These are phyloP conservation scores for Aptenodytes patagonicus DNA, from an alignment of 2,113 vertebrate genomes.

Conservation along the genomic window DNA sequence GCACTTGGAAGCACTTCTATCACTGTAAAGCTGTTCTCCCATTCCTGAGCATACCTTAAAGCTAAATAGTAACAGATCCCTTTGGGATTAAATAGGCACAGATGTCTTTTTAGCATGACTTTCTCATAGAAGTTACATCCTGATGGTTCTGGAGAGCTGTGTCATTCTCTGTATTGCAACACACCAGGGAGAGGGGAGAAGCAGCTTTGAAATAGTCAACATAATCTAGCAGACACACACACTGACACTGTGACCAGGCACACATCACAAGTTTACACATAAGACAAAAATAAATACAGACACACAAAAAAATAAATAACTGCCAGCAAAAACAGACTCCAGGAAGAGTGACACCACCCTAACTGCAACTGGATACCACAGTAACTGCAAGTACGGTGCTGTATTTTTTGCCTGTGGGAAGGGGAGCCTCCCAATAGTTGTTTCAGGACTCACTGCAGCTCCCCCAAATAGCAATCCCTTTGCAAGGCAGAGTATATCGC, in stretches of 20 bases:
- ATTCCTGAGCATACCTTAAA: background rate
- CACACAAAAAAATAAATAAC: background rate
- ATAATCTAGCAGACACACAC: background rate
- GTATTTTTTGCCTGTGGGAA: background rate
- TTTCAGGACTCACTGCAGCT: background rate
- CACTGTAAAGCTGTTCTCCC: background rate
- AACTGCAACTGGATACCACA: background rate
- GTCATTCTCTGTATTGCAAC: background rate
- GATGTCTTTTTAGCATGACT: background rate
- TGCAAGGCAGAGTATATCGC: background rate
- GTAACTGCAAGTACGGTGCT: background rate
- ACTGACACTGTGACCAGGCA: background rate
- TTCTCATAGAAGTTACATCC: background rate
- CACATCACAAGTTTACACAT: rapidly evolving
- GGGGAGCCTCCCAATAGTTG: background rate
- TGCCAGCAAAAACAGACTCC: background rate
- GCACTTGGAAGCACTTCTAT: background rate
- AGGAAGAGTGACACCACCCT: background rate
- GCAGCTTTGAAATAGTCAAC: background rate
- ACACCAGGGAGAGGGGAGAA: background rate
- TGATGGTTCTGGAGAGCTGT: background rate
- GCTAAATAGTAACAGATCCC: background rate
- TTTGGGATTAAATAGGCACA: background rate
- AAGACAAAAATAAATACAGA: background rate
- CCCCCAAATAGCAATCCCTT: background rate